Evolutionary conservation across 1,140 invertebrate species (phyloP).

Genomic region (Vanessa tameamea): DNA sequence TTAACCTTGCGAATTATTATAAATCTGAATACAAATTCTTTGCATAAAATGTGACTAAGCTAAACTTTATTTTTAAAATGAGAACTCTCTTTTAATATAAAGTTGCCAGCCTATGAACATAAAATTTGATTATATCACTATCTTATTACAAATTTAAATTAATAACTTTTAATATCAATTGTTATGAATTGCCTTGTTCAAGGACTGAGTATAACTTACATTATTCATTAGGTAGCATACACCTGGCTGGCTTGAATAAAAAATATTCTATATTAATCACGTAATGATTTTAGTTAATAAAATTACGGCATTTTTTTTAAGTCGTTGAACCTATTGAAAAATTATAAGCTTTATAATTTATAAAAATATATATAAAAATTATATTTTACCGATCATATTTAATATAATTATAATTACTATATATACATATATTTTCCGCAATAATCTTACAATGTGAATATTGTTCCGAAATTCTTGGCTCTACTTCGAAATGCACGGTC

Average conservation of each 20-base stretch:
- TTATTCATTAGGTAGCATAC: constrained; percentile 19
- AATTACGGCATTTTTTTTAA: too few relatives aligned
- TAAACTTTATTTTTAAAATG: too few relatives aligned
- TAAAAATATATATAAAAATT: too few relatives aligned
- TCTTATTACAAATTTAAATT: not conserved
- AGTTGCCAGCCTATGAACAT: not conserved
- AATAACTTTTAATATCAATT: constrained; percentile 16
- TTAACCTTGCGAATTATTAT: constrained; percentile 13
- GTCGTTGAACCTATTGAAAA: too few relatives aligned
- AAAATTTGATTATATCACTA: not conserved
- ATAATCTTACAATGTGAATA: too few relatives aligned
- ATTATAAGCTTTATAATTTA: too few relatives aligned
- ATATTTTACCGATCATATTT: too few relatives aligned
- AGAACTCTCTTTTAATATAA: too few relatives aligned
- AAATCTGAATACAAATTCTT: not conserved
- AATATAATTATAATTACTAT: too few relatives aligned
- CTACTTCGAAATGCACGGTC: not conserved
- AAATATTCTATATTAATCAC: not conserved
- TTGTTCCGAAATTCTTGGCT: too few relatives aligned
- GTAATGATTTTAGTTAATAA: not conserved
- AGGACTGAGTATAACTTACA: not conserved
- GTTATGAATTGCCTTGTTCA: constrained; percentile 12
- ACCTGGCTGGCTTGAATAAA: constrained; percentile 16
- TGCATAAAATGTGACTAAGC: too few relatives aligned
- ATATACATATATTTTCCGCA: too few relatives aligned